These are phyloP conservation scores for Pyrgilauda ruficollis DNA, from an alignment of 2,113 vertebrate species.

Conservation along the genomic window DNA sequence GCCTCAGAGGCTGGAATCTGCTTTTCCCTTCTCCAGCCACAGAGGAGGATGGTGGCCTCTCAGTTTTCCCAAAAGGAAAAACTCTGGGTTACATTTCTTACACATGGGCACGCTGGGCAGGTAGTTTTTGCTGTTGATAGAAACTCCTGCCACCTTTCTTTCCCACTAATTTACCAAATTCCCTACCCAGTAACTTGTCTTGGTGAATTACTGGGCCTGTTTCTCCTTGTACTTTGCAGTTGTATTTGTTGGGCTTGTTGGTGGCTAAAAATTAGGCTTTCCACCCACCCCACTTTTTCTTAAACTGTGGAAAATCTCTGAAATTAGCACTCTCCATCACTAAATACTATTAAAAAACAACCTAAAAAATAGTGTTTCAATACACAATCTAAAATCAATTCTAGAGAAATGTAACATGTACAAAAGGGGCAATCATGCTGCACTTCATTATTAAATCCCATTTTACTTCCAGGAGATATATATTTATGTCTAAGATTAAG, in stretches of 20 bases:
- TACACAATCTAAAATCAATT: neutral
- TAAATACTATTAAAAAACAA: neutral
- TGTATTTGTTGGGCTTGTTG: too few relatives aligned
- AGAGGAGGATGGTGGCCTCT: neutral
- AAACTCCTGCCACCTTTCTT: neutral
- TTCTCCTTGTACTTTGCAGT: neutral
- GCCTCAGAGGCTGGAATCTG: neutral
- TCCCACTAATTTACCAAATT: neutral
- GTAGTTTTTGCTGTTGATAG: neutral
- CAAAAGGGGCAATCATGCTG: neutral
- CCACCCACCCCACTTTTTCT: too few relatives aligned
- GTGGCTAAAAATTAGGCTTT: neutral
- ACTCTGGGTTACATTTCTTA: neutral
- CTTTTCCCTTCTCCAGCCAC: neutral
- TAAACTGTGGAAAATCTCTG: neutral
- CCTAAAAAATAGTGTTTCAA: neutral
- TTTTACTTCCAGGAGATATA: neutral
- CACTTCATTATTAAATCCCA: neutral
- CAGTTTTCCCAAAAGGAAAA: neutral
- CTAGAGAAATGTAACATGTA: neutral
- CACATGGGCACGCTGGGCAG: rapidly evolving
- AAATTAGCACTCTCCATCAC: neutral
- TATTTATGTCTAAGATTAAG: neutral
- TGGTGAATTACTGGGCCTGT: neutral
- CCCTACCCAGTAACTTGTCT: neutral